Evolutionary conservation across 2,888 invertebrate species (phyloP).

Genomic region (Athrips mouffetella): DNA sequence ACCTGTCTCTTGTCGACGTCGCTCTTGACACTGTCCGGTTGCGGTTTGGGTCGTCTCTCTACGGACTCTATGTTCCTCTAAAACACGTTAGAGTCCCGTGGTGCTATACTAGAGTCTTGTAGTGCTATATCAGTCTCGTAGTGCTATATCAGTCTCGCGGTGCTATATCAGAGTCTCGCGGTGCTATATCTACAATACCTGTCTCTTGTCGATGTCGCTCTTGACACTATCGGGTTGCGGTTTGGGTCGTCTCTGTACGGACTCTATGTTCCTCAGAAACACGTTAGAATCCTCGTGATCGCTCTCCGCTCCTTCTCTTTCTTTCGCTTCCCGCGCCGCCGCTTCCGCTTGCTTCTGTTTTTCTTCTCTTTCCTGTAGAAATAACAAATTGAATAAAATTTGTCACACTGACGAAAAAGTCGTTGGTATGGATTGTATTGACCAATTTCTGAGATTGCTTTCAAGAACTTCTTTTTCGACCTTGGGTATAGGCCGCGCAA

Average conservation of each 20-base stretch:
- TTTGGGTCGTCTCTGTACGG: slow-evolving; percentile 63
- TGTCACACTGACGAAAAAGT: too few species aligned
- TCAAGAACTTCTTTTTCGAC: too few species aligned
- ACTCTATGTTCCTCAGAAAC: slow-evolving; percentile 68
- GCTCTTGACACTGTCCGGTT: not conserved
- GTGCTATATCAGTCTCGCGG: too few species aligned
- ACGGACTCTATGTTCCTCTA: slow-evolving; percentile 69
- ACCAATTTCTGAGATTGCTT: too few species aligned
- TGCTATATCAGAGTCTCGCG: too few species aligned
- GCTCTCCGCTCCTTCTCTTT: slow-evolving; percentile 41
- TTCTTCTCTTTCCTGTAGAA: slow-evolving; percentile 81
- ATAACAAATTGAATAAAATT: too few species aligned
- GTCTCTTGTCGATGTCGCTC: slow-evolving; percentile 69
- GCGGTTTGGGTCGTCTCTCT: slow-evolving; percentile 40
- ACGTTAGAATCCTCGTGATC: slow-evolving; percentile 69
- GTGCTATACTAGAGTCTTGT: too few species aligned
- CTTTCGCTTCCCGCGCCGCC: slow-evolving; percentile 71
- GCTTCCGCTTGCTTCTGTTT: slow-evolving; percentile 77
- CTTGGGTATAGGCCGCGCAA: too few species aligned
- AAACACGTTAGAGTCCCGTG: too few species aligned
- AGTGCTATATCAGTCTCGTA: too few species aligned
- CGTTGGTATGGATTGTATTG: too few species aligned
- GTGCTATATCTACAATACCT: slow-evolving; percentile 43
- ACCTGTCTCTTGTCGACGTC: not conserved
- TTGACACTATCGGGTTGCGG: slow-evolving; percentile 57